Percentiles rank a stretch among this genome's conserved stretches.
Conservation (phyloP, 1,140 invertebrate species). For the Drosophila hydei region DNA sequence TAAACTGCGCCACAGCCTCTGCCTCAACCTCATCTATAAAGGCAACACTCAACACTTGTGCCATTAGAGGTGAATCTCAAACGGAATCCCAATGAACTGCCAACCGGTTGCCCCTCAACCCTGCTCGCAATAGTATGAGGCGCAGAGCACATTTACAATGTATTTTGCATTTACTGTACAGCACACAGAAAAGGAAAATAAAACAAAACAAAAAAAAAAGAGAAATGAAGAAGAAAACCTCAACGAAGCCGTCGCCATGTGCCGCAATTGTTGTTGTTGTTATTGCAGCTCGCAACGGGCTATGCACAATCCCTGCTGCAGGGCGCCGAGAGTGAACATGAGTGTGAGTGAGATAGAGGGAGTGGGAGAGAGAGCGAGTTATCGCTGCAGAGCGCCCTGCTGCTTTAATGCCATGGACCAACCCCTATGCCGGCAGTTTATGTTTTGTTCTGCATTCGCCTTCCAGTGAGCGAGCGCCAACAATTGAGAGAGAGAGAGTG, state of each 20-base stretch:
- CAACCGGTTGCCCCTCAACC: conserved; percentile 25
- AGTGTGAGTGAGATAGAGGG: neutral
- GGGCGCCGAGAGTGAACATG: conserved; percentile 8
- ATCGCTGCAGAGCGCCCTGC: conserved; percentile 14
- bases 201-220: conserved; percentile 34
- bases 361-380: neutral
- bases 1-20: conserved; percentile 12
- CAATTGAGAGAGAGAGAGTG: conserved; percentile 12
- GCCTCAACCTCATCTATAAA: conserved; percentile 14
- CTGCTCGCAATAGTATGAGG: conserved; percentile 16
- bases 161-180: conserved; percentile 81
- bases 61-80: conserved; percentile 57
- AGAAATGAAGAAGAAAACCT: conserved; percentile 22
- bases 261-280: conserved; percentile 31
- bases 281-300: conserved; percentile 14
- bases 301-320: conserved; percentile 55
- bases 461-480: conserved; percentile 44
- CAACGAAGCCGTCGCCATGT: conserved; percentile 46
- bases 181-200: conserved; percentile 20
- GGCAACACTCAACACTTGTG: conserved; percentile 57
- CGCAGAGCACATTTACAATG: conserved; percentile 26
- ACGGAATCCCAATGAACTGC: conserved; percentile 50
- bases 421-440: conserved; percentile 46
- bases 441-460: conserved; percentile 42
- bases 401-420: conserved; percentile 29